Base-by-base conservation (phyloP, 2,888 invertebrate genomes). In the Microdon myrmicae region DNA sequence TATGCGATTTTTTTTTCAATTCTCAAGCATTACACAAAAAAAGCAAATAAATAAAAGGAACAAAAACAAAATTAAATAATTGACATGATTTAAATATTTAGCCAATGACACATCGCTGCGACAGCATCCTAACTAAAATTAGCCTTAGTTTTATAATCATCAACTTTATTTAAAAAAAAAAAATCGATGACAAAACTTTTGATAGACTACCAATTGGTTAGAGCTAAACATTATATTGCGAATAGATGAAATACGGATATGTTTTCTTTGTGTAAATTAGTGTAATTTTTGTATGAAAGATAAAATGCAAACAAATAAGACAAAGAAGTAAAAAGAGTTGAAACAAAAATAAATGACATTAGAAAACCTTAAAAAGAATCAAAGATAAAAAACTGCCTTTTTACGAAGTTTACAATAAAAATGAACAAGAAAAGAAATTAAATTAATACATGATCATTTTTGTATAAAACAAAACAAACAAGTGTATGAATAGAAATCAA, bases 351-450 rank as follows among this genome's bases (percentile, higher is more conserved):
- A 7, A 38, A 23, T 14, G 20, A 35, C 41, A 41, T n/a, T n/a
- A 35, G 7, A 25, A 37, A 19, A 16, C 32, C 31, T 22, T 3
- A 7, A 32, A 32, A 32, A 14, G 32, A 22, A 44, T 3, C 44
- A 38, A 61, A 58, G 51, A 56, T 56, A 64, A 56, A 58, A 58
- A 64, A 64, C 64, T 64, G 64, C 64, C 64, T 64, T 64, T 61
- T 64, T 51, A 51, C 45, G 51, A 64, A 64, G 41, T 56, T 9
- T 56, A 64, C 64, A 64, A 64, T 64, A 64, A 61, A n/a, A 49
- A 45, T 44, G 26, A 34, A 28, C 20, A 51, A 39, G 25, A 45
- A 20, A 23, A 25, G 39, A 48, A 22, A 44, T 17, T 22, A 37
- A n/a, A n/a, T n/a, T n/a, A n/a, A n/a, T n/a, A n/a, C 13, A 41